Base-by-base conservation (phyloP, 2,888 invertebrate genomes). In the Siphlonurus alternatus region DNA sequence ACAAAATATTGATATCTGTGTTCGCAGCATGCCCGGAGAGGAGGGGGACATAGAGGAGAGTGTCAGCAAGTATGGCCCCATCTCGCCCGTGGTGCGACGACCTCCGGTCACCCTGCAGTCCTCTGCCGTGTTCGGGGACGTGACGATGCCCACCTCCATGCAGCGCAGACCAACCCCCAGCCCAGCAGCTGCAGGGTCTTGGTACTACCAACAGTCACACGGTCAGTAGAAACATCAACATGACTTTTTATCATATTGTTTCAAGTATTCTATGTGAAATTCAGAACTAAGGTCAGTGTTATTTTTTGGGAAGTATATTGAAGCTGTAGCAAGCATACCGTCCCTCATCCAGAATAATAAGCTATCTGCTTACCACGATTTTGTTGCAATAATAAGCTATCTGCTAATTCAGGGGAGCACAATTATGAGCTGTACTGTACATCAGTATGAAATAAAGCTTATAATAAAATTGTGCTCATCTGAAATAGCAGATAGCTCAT, bases 61-160 rank as follows among this genome's bases (percentile, higher is more conserved):
- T 23, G 81, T 83, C 20, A 84, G 83, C 68, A 85, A 84, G 74
- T 86, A 81, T 71, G 86, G 86, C 2, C 86, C 87, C 1, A 87
- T 87, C 68, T 85, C 85, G 1, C 76, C 56, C n/a, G 22, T n/a
- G 7, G 22, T 56, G 7, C 5, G 22, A n/a, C 65, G 59, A 66
- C 69, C 62, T 25, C n/a, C n/a, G n/a, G n/a, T n/a, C n/a, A n/a
- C n/a, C n/a, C 54, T 61, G 18, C 65, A 66, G 54, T 64, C 62
- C 20, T 56, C 73, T n/a, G 70, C 72, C 51, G 70, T 75, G 38
- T 75, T 74, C 54, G 72, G 70, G 15, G 77, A 77, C 64, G 70
- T 69, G 70, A 5, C n/a, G n/a, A n/a, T n/a, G n/a, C n/a, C n/a
- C n/a, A 69, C 73, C 25, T 72, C 74, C 53, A 69, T 74, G 64